Evolutionary conservation across 2,113 vertebrate genomes (phyloP), one percentile per base, ranked within the genome.

Genomic region (Rhombomys opimus): DNA sequence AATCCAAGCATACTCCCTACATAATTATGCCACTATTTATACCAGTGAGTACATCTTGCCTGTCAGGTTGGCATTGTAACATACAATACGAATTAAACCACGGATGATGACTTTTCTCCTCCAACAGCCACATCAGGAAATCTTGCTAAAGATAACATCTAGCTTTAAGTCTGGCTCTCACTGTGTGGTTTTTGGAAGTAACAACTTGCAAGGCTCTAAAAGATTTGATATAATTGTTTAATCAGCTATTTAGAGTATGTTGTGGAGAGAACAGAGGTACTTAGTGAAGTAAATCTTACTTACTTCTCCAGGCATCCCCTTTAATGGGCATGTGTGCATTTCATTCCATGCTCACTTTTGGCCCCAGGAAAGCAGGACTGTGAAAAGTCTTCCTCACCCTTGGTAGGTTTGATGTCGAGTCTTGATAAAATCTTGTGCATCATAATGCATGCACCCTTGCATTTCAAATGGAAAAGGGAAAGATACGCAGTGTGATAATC

Each of bases 291-390:
- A n/a, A n/a, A n/a, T n/a, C n/a, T n/a, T n/a, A n/a, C n/a, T n/a
- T n/a, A n/a, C 0, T 38, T 41, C 61, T 9, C 10, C 7, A 8
- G 11, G 32, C 46, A 35, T 41, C 14, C 57, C 46, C 2, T 0
- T 57, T 4, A 38, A 17, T 75, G 67, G 32, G 38, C 87, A 68
- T 22, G 30, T 7, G 22, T 2, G 2, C 25, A 4, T 27, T 23
- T 59, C 67, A 72, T 35, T 32, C 38, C 30, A 32, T 32, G 41
- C 14, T 25, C 30, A 30, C 23, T 18, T 35, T 10, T 27, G 2
- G 0, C 52, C 9, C 20, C 7, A 17, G 22, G 8, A 13, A 30
- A 82, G 30, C 23, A 52, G 32, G 46, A n/a, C 27, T 52, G n/a
- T 76, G 38, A 54, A 13, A 63, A 88, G 25, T 11, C 17, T 32